Base-by-base conservation (phyloP, 2,797 vertebrate genomes). In the Macropus fuliginosus region DNA sequence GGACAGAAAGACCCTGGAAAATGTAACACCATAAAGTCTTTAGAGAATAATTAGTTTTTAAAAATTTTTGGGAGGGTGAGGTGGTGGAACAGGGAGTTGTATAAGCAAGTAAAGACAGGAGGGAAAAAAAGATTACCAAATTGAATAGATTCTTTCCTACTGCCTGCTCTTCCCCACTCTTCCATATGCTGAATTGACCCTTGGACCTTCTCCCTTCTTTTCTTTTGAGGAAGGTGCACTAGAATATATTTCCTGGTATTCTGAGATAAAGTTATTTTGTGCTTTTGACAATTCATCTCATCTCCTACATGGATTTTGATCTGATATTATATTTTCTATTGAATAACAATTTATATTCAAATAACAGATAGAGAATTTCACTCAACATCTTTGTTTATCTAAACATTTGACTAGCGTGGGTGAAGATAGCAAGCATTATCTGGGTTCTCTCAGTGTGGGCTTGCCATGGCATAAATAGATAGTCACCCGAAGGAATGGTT, bases 351-450 rank as follows among this genome's bases (percentile, higher is more conserved):
- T 90, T 92, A 93, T 91, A 89, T 94, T 92, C 66, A 94, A 94
- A 92, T 55, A 91, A 96, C 94, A 96, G 91, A 96, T 1, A 96
- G 93, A 93, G 91, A 87, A 95, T 95, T 96, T 96, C 92, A 95
- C 56, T 54, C 46, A 93, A 52, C 96, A 97, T 97, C 96, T 97
- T 97, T 96, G 96, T 97, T 96, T 96, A 96, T 93, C 93, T 96
- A 98, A 97, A 96, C 95, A 96, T 97, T 98, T 97, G 97, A 66
- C n/a, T 92, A 87, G 90, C 94, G 59, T 96, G 92, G 59, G 93
- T 96, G 90, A 95, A 87, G 92, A 95, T 94, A 95, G 66, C 74
- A 92, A 96, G 95, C 94, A 96, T 93, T 96, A 93, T 96, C 91
- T 94, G 93, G 91, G 93, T 55, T 96, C 59, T 96, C 74, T 97